A percentile compares a stretch with the other conserved stretches of the same genome.
These are phyloP conservation scores for Eulemur mongoz DNA, from an alignment of 2,797 vertebrate genomes.

Conservation along the genomic window DNA sequence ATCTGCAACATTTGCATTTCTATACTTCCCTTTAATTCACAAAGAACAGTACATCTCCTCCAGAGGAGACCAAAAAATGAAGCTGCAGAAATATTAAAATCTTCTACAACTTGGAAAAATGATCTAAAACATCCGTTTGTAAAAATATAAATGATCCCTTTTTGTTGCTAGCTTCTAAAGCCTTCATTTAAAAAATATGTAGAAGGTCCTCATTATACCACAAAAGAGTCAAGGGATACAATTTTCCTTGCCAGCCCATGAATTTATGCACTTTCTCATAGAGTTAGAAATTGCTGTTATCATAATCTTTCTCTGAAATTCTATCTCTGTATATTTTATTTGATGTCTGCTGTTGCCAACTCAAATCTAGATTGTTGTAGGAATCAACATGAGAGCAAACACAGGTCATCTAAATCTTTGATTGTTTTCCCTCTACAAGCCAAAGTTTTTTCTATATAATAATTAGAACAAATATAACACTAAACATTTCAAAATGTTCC, in stretches of 20 bases:
- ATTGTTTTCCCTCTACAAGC: background rate
- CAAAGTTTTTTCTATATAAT: background rate
- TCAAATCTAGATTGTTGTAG: slow-evolving; percentile 67
- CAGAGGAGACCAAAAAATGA: slow-evolving; percentile 69
- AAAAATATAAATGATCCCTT: slow-evolving; percentile 82
- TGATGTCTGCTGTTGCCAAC: slow-evolving; percentile 63
- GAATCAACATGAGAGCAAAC: slow-evolving; percentile 45
- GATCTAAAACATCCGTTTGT: slow-evolving; percentile 80
- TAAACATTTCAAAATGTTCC: background rate
- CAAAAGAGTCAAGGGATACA: slow-evolving; percentile 81
- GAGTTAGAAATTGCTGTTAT: slow-evolving; percentile 81
- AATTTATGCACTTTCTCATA: slow-evolving; percentile 84
- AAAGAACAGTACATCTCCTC: slow-evolving; percentile 78
- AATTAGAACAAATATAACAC: background rate
- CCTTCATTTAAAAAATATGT: slow-evolving; percentile 78
- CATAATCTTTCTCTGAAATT: slow-evolving; percentile 75
- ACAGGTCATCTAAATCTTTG: slow-evolving; percentile 23
- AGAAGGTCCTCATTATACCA: slow-evolving; percentile 84
- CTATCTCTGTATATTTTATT: slow-evolving; percentile 77
- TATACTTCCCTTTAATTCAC: slow-evolving; percentile 84
- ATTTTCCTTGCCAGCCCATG: slow-evolving; percentile 83
- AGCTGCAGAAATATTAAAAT: slow-evolving; percentile 81
- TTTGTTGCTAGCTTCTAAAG: slow-evolving; percentile 80
- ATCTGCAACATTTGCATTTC: slow-evolving; percentile 85
- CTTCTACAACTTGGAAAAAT: slow-evolving; percentile 77